phyloP scores from a whole-genome alignment of 1,140 invertebrate species.

The Gerris buenoi region DNA sequence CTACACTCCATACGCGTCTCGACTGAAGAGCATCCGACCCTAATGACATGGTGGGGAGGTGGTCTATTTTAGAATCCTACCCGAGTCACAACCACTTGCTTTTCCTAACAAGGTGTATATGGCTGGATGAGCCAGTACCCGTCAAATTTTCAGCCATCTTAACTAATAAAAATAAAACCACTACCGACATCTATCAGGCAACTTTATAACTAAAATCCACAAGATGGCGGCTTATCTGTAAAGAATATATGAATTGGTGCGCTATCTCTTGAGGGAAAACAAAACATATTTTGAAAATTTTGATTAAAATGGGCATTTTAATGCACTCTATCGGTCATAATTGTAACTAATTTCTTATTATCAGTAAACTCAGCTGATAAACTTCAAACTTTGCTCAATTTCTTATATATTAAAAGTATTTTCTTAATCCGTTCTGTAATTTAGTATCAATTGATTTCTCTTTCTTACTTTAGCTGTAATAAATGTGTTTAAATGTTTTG shows the following conservation, averaged over 20 bases:
- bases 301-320: too few relatives aligned
- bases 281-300: too few relatives aligned
- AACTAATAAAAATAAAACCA: background rate
- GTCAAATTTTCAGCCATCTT: slow-evolving; percentile 19
- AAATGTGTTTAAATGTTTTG: background rate
- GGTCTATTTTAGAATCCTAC: slow-evolving; percentile 21
- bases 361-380: background rate
- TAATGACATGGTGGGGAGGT: slow-evolving; percentile 17
- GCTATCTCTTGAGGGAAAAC: too few relatives aligned
- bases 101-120: slow-evolving; percentile 23
- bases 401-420: background rate
- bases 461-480: background rate
- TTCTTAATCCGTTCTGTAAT: background rate
- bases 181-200: background rate
- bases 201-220: background rate
- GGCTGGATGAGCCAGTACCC: slow-evolving; percentile 14
- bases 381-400: background rate
- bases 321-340: background rate
- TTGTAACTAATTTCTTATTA: background rate
- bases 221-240: background rate
- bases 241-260: too few relatives aligned
- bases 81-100: slow-evolving; percentile 14
- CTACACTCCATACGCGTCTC: slow-evolving; percentile 14
- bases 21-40: slow-evolving; percentile 14
- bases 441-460: too few relatives aligned